Evolutionary conservation across 2,888 invertebrate genomes (phyloP).

Genomic region (Frankliniella fusca): DNA sequence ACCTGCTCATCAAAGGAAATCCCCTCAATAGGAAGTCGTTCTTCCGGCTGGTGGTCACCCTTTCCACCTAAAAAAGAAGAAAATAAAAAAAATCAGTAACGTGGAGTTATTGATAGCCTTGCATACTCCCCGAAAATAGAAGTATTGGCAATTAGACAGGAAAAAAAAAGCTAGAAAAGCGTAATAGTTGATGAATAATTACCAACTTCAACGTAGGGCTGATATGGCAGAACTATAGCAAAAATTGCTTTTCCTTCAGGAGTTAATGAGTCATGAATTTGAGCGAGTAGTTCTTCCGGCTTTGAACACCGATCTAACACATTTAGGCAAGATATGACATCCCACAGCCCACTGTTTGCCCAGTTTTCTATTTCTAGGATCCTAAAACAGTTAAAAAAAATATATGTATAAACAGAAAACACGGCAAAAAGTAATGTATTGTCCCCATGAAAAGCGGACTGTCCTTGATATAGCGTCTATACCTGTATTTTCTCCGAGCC

Average conservation of each 20-base stretch:
- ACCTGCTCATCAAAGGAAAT: constrained; percentile 75
- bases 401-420: too few relatives aligned
- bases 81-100: constrained; percentile 27
- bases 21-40: constrained; percentile 64
- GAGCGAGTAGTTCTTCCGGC: constrained; percentile 71
- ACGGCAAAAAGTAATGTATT: too few relatives aligned
- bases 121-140: too few relatives aligned
- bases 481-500: constrained; percentile 71
- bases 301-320: constrained; percentile 88
- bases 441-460: too few relatives aligned
- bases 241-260: constrained; percentile 73
- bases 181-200: constrained; percentile 37
- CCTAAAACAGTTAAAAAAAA: constrained; percentile 57
- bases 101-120: constrained; percentile 27
- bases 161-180: constrained; percentile 27
- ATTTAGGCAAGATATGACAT: constrained; percentile 85
- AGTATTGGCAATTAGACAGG: too few relatives aligned
- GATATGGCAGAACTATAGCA: constrained; percentile 91
- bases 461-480: too few relatives aligned
- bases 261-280: constrained; percentile 67
- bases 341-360: constrained; percentile 50
- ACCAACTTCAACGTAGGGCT: constrained; percentile 89
- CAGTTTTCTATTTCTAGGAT: constrained; percentile 62
- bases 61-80: constrained; percentile 49
- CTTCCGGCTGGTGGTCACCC: constrained; percentile 64